A percentile compares a stretch with the other conserved stretches of the same genome.
Conservation (phyloP, 1,140 invertebrate genomes). For the Daktulosphaira vitifoliae region DNA sequence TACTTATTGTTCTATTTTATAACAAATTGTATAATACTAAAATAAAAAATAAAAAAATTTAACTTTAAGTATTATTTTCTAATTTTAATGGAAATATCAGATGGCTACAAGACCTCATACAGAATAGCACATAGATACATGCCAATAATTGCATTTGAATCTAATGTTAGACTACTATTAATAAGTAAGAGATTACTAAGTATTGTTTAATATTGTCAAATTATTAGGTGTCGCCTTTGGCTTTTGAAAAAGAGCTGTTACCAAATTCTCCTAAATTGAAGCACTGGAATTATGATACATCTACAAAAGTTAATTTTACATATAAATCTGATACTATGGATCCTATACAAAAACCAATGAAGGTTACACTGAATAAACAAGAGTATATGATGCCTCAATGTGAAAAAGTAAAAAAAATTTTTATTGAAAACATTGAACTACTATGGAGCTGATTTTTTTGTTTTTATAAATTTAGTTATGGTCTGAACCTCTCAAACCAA, state of each 20-base stretch:
- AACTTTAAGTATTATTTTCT: no score
- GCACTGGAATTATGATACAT: constrained; percentile 19
- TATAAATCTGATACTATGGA: not conserved
- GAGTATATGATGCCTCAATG: constrained; percentile 8
- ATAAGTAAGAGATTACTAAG: not conserved
- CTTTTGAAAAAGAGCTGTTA: not conserved
- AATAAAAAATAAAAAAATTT: no score
- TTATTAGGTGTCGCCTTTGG: not conserved
- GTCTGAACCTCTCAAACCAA: constrained; percentile 15
- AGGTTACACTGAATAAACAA: not conserved
- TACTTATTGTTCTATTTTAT: no score
- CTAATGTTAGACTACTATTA: not conserved
- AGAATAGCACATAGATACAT: constrained; percentile 1
- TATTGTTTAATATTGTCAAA: no score
- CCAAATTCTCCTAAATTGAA: constrained; percentile 5
- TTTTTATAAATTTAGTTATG: no score
- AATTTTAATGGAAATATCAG: not conserved
- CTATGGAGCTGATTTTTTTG: no score
- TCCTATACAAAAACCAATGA: not conserved
- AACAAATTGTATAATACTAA: no score
- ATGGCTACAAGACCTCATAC: not conserved
- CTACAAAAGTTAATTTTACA: not conserved
- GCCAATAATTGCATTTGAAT: not conserved
- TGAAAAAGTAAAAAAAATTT: constrained; percentile 1
- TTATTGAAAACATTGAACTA: no score